A percentile compares a stretch with the other conserved stretches of the same genome.
Conservation (phyloP, 2,888 invertebrate genomes). For the Meandrusa payeni region DNA sequence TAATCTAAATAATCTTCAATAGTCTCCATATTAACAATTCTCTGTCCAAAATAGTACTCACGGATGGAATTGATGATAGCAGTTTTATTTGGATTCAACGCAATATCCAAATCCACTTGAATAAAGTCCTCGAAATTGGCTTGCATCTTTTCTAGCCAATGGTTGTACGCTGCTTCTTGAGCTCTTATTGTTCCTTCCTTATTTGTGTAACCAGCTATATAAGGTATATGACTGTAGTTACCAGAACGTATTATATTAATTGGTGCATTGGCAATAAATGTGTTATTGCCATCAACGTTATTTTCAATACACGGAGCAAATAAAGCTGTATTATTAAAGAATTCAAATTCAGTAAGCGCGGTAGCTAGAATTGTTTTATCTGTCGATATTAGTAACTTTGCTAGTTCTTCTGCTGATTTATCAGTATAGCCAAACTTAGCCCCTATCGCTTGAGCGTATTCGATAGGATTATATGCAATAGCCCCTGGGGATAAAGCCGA, state of each 20-base stretch:
- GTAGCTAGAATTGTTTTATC: conserved; percentile 40
- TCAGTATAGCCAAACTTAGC: conserved; percentile 47
- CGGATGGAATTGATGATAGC: conserved; percentile 41
- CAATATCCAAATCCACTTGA: conserved; percentile 52
- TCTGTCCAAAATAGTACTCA: conserved; percentile 52
- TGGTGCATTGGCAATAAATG: conserved; percentile 54
- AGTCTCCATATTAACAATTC: conserved; percentile 43
- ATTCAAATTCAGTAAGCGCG: conserved; percentile 45
- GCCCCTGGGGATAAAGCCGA: conserved; percentile 67
- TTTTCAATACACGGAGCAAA: conserved; percentile 70
- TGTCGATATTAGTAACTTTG: conserved; percentile 42
- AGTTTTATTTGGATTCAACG: conserved; percentile 35
- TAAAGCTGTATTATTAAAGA: conserved; percentile 55
- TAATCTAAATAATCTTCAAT: conserved; percentile 62
- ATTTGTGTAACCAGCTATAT: conserved; percentile 55
- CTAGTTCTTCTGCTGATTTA: conserved; percentile 44
- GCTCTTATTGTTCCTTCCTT: conserved; percentile 64
- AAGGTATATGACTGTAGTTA: conserved; percentile 56
- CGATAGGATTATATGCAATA: conserved; percentile 60
- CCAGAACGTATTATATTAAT: conserved; percentile 50
- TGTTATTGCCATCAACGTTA: conserved; percentile 39
- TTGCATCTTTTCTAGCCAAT: conserved; percentile 57
- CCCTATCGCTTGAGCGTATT: conserved; percentile 49
- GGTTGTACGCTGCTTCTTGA: conserved; percentile 40
- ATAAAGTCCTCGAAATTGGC: conserved; percentile 57